Percentiles rank a stretch among this genome's conserved stretches.
Conservation (phyloP, 2,113 vertebrate genomes). For the Channa maculata region DNA sequence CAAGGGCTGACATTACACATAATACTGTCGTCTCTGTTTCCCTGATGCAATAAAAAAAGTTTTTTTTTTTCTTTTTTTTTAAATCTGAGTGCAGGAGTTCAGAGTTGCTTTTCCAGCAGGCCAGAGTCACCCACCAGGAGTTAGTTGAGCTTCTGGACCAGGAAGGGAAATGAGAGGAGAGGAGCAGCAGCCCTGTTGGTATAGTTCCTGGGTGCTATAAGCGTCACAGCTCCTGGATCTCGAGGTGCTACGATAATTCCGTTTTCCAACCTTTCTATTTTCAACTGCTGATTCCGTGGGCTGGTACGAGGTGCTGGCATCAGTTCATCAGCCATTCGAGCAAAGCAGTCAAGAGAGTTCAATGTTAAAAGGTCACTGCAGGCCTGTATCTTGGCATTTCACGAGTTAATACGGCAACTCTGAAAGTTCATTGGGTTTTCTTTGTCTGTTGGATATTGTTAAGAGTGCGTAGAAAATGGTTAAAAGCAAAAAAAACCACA, state of each 20-base stretch:
- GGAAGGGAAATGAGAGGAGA: constrained; percentile 1
- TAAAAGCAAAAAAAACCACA: not conserved
- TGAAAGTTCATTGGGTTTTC: not conserved
- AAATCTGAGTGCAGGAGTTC: constrained; percentile 80
- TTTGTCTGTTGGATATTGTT: not conserved
- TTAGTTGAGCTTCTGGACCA: constrained; percentile 23
- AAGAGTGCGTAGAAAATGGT: not conserved
- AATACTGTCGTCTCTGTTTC: constrained; percentile 87
- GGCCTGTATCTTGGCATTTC: not conserved
- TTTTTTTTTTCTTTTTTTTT: too few relatives aligned
- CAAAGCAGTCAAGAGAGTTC: not conserved
- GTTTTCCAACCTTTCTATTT: constrained; percentile 25
- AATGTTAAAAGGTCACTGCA: not conserved
- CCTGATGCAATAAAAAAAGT: constrained; percentile 91
- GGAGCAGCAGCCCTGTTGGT: constrained; percentile 44
- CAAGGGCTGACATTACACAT: constrained; percentile 97
- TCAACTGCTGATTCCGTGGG: constrained; percentile 12
- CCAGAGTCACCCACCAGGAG: constrained; percentile 29
- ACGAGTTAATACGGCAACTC: not conserved
- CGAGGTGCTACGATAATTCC: constrained; percentile 21
- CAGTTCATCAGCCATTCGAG: constrained; percentile 31
- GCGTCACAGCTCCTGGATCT: constrained; percentile 13
- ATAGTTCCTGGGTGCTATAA: constrained; percentile 4
- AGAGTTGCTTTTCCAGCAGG: constrained; percentile 58
- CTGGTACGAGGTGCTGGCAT: constrained; percentile 41